Percentiles rank a stretch among this genome's conserved stretches.
These are phyloP conservation scores for Lycorma delicatula DNA, from an alignment of 1,140 invertebrate species.

Conservation along the genomic window DNA sequence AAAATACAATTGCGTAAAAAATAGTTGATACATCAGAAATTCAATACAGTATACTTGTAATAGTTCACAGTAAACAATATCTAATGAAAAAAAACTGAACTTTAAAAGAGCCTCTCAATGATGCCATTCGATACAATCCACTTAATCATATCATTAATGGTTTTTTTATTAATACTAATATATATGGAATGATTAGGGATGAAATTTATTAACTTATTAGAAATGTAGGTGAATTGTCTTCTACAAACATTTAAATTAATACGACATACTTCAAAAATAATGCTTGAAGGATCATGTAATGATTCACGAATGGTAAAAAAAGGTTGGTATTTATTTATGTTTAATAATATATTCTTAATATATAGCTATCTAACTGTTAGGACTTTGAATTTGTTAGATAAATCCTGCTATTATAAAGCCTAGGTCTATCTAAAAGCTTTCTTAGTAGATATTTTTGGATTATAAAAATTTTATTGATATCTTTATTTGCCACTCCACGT, in stretches of 20 bases:
- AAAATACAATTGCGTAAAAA: no score
- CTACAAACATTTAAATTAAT: not conserved
- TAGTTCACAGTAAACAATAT: no score
- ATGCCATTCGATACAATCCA: not conserved
- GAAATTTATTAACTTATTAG: not conserved
- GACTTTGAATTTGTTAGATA: not conserved
- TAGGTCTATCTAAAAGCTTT: not conserved
- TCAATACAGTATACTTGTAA: no score
- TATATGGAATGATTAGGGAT: not conserved
- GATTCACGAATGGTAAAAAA: not conserved
- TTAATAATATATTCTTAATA: not conserved
- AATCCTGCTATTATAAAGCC: not conserved
- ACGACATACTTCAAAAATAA: not conserved
- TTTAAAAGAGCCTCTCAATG: no score
- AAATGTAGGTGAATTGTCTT: not conserved
- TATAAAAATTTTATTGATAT: not conserved
- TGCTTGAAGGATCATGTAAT: not conserved
- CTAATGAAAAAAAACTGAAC: no score
- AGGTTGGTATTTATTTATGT: not conserved
- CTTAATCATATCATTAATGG: not conserved
- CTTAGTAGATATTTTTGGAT: not conserved
- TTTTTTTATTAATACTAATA: not conserved
- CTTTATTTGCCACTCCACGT: not conserved
- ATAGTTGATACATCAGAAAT: no score
- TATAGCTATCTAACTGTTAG: not conserved